Percentiles rank a stretch among this genome's conserved stretches.
Evolutionary conservation across 2,113 vertebrate species (phyloP).

Genomic region (Ovis canadensis): DNA sequence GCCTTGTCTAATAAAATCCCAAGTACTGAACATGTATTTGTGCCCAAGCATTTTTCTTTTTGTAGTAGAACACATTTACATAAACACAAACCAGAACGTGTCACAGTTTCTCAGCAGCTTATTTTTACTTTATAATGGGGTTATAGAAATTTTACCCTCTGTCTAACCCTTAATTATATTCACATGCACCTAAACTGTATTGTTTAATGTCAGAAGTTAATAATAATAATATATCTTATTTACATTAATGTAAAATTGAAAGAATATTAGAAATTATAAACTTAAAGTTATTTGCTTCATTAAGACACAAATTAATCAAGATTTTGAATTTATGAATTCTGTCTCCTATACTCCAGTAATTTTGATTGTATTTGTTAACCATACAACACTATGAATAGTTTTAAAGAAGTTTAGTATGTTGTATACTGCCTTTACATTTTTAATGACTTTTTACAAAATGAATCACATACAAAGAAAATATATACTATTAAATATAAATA

Average conservation of each 20-base stretch:
- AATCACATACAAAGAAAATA: conserved; percentile 29
- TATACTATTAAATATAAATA: background rate
- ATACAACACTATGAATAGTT: background rate
- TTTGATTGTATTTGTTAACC: conserved; percentile 28
- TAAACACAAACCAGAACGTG: conserved; percentile 58
- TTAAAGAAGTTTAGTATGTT: conserved; percentile 6
- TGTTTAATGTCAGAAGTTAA: conserved; percentile 63
- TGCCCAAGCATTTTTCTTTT: conserved; percentile 61
- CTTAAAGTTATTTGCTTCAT: conserved; percentile 48
- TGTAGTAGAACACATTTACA: conserved; percentile 56
- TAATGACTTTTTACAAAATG: conserved; percentile 25
- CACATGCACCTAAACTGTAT: conserved; percentile 52
- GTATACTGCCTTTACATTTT: background rate
- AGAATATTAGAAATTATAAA: conserved; percentile 50
- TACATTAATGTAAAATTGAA: conserved; percentile 45
- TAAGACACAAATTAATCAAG: conserved; percentile 50
- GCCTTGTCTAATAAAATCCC: conserved; percentile 60
- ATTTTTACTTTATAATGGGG: conserved; percentile 66
- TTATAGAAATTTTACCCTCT: conserved; percentile 56
- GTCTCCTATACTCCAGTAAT: conserved; percentile 27
- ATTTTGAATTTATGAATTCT: background rate
- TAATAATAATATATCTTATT: conserved; percentile 65
- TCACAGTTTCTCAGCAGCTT: conserved; percentile 55
- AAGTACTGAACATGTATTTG: conserved; percentile 56
- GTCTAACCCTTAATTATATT: conserved; percentile 65